Conservation (phyloP, 2,888 invertebrate genomes). For the Phoronis australis region DNA sequence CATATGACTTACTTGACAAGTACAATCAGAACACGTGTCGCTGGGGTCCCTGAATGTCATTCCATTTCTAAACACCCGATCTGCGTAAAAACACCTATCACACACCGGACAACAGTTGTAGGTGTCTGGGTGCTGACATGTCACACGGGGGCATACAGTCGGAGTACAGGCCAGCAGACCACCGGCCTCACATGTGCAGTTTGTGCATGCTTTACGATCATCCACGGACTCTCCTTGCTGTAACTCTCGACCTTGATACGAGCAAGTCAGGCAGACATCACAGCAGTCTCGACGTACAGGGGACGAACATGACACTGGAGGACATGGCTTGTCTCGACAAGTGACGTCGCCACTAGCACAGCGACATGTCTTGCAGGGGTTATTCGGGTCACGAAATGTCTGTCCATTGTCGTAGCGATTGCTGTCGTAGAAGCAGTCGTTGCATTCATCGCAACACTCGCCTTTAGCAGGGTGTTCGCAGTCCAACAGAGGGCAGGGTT, state of each 20-base stretch:
- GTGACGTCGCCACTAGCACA: slow-evolving; percentile 28
- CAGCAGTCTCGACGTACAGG: slow-evolving; percentile 31
- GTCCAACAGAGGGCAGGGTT: slow-evolving; percentile 12
- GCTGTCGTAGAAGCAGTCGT: slow-evolving; percentile 7
- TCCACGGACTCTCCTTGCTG: no score
- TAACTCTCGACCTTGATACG: slow-evolving; percentile 3
- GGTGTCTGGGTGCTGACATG: no score
- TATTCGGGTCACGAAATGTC: slow-evolving; percentile 16
- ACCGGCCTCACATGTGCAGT: no score
- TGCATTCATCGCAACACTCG: slow-evolving; percentile 16
- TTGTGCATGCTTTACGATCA: no score
- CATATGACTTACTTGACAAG: no score
- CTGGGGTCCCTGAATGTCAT: no score
- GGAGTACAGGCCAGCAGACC: no score
- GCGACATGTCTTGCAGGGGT: slow-evolving; percentile 23
- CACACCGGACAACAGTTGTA: no score
- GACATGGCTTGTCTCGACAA: slow-evolving; percentile 24
- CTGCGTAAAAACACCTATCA: no score
- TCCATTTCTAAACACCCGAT: no score
- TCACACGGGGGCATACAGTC: no score
- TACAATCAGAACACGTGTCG: no score
- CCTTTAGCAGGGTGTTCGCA: slow-evolving; percentile 14
- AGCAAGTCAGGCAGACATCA: slow-evolving; percentile 19
- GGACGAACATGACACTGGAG: slow-evolving; percentile 22
- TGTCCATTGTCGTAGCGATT: slow-evolving; percentile 15